Evolutionary conservation across 2,888 invertebrate genomes (phyloP), one percentile per base, ranked within the genome.

Genomic region (Drosophila neoperkinsi): DNA sequence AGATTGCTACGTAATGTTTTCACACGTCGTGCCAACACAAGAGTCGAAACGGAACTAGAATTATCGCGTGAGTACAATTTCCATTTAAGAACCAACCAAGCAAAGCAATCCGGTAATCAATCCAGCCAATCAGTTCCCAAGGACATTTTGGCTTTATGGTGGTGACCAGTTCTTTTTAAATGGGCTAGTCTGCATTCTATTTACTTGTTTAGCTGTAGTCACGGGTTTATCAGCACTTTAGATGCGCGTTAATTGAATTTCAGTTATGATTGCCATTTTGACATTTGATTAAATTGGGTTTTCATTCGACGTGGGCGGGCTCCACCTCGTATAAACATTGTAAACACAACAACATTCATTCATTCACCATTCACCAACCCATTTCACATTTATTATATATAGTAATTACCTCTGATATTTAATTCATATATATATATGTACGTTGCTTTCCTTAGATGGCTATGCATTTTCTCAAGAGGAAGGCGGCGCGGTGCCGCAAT

Each of bases 401-500:
- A 30, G 33, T 60, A 49, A 60, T 49, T 34, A 6, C 28, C 30
- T 51, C 41, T 71, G 50, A 71, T 55, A 50, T 61, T n/a, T 36
- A 56, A 13, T 38, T 31, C 28, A 25, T 55, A 9, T 5, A 34
- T 13, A 57, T 28, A 5, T 36, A 51, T 69, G 43, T 28, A 5
- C 33, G 46, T 69, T 50, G 25, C 21, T 21, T 71, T 60, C 18
- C 73, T 21, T 79, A 99, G 98, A 98, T 96, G 99, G 99, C 79
- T 99, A 97, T 95, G 99, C 99, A 84, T 99, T 99, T 94, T 99
- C 99, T 52, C 99, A 99, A 96, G 99, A 99, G 94, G 99, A 99
- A 94, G 97, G 98, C 92, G 99, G 98, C 82, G 97, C 96, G 90
- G 97, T 99, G 79, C 96, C 98, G 60, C 97, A 99, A 94, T 97